Evolutionary conservation across 2,113 vertebrate species (phyloP).

Genomic region (Lagopus leucura): DNA sequence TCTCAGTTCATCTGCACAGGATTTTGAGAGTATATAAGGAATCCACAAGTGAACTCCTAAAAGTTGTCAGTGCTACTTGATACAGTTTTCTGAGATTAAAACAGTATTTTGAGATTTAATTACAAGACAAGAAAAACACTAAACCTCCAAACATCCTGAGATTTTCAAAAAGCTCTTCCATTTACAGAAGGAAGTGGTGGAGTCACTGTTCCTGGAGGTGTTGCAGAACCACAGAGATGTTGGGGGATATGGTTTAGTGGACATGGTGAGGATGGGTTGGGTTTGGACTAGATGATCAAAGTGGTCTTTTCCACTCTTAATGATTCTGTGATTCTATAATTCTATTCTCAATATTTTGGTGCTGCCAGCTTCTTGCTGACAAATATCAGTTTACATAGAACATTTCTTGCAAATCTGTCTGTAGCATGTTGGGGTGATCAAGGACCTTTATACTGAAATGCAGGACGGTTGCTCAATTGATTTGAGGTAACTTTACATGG

Average conservation of each 20-base stretch:
- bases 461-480: neutral
- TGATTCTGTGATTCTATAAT: too few species aligned
- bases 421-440: neutral
- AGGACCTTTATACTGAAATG: neutral
- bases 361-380: neutral
- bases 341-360: neutral
- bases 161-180: neutral
- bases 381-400: neutral
- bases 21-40: neutral
- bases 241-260: too few species aligned
- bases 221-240: too few species aligned
- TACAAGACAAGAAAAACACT: neutral
- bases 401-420: neutral
- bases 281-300: too few species aligned
- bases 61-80: neutral
- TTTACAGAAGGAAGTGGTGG: neutral
- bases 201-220: too few species aligned
- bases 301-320: too few species aligned
- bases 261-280: too few species aligned
- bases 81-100: neutral
- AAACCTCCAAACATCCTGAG: neutral
- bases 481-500: neutral
- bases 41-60: neutral
- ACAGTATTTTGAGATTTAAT: neutral
- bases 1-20: neutral